Percentiles rank a stretch among this genome's conserved stretches.
These are phyloP conservation scores for Actinostola sp. DNA, from an alignment of 92 coral and sea anemone species.

Conservation along the genomic window DNA sequence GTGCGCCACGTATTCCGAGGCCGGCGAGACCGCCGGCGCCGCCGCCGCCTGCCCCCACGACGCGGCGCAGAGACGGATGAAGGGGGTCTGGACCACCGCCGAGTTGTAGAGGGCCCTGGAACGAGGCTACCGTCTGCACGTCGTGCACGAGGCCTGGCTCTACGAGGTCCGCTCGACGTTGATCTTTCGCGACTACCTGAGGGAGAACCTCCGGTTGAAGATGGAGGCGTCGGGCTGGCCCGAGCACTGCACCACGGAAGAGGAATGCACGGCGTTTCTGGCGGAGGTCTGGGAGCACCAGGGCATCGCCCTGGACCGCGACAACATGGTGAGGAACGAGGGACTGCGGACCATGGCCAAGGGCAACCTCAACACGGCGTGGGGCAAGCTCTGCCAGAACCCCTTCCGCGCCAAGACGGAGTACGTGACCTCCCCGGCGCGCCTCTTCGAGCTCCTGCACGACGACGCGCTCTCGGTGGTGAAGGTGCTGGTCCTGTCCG, in stretches of 20 bases:
- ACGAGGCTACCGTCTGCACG: not conserved
- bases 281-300: not conserved
- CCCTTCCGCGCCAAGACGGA: not conserved
- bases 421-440: not conserved
- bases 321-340: not conserved
- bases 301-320: not conserved
- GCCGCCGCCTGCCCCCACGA: not conserved
- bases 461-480: not conserved
- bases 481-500: not conserved
- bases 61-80: not conserved
- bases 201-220: not conserved
- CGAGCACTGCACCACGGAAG: not conserved
- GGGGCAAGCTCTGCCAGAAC: conserved; percentile 29
- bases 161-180: not conserved
- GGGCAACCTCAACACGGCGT: conserved; percentile 12
- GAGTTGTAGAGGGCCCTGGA: conserved; percentile 9
- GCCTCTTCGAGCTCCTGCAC: not conserved
- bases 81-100: conserved; percentile 18
- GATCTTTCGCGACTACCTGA: conserved; percentile 1
- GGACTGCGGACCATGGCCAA: conserved; percentile 14
- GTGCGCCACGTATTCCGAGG: conserved; percentile 9
- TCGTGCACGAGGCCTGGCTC: conserved; percentile 22
- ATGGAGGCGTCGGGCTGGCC: conserved; percentile 30
- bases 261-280: not conserved
- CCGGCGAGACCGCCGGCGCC: not conserved